phyloP scores from a whole-genome alignment of 2,888 invertebrate species.

The Ernsta delagoae region DNA sequence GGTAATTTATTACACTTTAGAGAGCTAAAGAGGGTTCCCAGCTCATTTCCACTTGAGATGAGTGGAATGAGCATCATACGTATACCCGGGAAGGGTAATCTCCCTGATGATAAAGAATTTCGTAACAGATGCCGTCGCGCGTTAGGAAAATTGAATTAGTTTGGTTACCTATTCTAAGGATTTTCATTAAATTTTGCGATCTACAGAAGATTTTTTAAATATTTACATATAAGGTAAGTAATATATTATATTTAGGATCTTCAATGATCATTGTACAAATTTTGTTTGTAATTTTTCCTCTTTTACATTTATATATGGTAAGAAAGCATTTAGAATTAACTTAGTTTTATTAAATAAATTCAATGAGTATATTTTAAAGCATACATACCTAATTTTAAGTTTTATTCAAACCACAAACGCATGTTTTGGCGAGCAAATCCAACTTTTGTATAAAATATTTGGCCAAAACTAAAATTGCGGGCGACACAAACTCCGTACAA shows the following conservation, averaged over 20 bases:
- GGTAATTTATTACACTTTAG: background rate
- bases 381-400: background rate
- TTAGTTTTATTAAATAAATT: background rate
- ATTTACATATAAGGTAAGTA: background rate
- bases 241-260: background rate
- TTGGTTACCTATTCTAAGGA: too few species aligned
- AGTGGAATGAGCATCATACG: constrained; percentile 11
- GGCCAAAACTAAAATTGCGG: background rate
- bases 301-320: too few species aligned
- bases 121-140: too few species aligned
- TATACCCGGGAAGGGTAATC: background rate
- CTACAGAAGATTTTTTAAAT: too few species aligned
- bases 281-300: too few species aligned
- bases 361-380: background rate
- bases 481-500: background rate
- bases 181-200: too few species aligned
- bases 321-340: too few species aligned
- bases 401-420: background rate
- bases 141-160: too few species aligned
- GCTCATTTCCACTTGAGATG: constrained; percentile 7
- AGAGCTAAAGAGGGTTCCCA: constrained; percentile 1
- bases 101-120: background rate
- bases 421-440: background rate
- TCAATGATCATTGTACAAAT: background rate
- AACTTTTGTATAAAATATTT: background rate